Percentiles rank a stretch among this genome's conserved stretches.
Evolutionary conservation across 2,888 invertebrate species (phyloP).

Genomic region (Sthenelais limicola): DNA sequence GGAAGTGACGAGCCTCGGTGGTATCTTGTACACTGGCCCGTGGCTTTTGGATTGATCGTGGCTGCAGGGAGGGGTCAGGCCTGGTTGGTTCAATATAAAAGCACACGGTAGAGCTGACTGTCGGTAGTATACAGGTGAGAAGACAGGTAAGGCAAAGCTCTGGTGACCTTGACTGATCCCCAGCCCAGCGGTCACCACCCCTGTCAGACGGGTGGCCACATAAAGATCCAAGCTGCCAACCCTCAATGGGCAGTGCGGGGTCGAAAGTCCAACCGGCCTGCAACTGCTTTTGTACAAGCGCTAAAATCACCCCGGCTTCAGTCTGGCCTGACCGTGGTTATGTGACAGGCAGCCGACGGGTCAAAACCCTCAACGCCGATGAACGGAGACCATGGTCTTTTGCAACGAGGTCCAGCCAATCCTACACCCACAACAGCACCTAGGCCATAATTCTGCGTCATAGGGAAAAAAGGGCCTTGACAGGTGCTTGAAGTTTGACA

Average conservation of each 20-base stretch:
- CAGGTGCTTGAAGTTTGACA: too few relatives aligned
- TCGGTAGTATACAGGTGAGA: not conserved
- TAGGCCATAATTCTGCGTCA: too few relatives aligned
- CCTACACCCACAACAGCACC: too few relatives aligned
- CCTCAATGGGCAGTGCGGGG: constrained; percentile 6
- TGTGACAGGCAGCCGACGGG: not conserved
- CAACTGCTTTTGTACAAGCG: constrained; percentile 7
- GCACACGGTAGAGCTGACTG: not conserved
- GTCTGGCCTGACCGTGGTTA: not conserved
- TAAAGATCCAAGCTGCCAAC: constrained; percentile 14
- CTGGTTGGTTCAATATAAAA: constrained; percentile 4
- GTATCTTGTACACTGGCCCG: not conserved
- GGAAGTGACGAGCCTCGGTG: not conserved
- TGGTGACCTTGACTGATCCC: constrained; percentile 7
- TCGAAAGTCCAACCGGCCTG: constrained; percentile 30
- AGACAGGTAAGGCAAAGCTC: not conserved
- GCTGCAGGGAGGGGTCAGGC: constrained; percentile 10
- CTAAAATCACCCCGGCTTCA: not conserved
- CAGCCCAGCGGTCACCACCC: constrained; percentile 3
- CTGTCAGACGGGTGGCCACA: not conserved
- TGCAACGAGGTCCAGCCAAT: not conserved
- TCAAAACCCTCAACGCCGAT: not conserved
- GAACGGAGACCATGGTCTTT: not conserved
- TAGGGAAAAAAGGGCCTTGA: too few relatives aligned
- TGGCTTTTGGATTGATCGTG: constrained; percentile 15